Conservation (phyloP, 1,140 invertebrate genomes). For the Ctenoplectra terminalis region DNA sequence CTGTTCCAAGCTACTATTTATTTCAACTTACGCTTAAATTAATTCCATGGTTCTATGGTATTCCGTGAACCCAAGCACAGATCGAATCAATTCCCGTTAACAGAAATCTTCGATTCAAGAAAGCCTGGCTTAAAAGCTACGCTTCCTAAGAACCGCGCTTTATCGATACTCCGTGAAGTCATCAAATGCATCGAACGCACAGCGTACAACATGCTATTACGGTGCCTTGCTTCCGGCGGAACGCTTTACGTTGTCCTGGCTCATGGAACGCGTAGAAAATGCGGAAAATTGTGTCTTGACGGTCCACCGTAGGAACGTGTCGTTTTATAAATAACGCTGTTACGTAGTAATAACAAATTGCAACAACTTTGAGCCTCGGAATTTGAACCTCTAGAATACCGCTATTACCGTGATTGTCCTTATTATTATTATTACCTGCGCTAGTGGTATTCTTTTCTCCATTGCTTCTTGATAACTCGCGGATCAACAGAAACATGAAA, state of each 20-base stretch:
- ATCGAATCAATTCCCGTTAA: not conserved
- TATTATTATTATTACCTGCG: slow-evolving; percentile 14
- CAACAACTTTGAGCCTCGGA: slow-evolving; percentile 26
- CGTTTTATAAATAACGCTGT: slow-evolving; percentile 58
- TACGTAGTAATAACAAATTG: slow-evolving; percentile 27
- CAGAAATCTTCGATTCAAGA: not conserved
- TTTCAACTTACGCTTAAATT: not conserved
- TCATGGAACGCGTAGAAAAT: slow-evolving; percentile 53
- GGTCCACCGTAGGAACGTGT: slow-evolving; percentile 56
- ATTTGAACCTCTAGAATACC: not conserved
- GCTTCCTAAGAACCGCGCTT: not conserved
- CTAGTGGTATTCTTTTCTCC: not conserved
- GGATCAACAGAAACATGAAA: not conserved
- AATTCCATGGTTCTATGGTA: not conserved
- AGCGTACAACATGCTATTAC: slow-evolving; percentile 53
- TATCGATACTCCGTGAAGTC: slow-evolving; percentile 22
- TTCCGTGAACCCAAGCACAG: not conserved
- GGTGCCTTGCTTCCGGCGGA: slow-evolving; percentile 36
- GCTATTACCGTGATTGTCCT: slow-evolving; percentile 5
- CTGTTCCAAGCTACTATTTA: too few relatives aligned
- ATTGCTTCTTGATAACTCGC: not conserved
- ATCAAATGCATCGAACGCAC: slow-evolving; percentile 31
- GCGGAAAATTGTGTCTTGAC: slow-evolving; percentile 57
- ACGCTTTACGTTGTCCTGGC: slow-evolving; percentile 20
- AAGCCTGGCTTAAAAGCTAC: not conserved